A percentile compares a stretch with the other conserved stretches of the same genome.
Conservation (phyloP, 2,888 invertebrate species). For the Dichetophora obliterata region DNA sequence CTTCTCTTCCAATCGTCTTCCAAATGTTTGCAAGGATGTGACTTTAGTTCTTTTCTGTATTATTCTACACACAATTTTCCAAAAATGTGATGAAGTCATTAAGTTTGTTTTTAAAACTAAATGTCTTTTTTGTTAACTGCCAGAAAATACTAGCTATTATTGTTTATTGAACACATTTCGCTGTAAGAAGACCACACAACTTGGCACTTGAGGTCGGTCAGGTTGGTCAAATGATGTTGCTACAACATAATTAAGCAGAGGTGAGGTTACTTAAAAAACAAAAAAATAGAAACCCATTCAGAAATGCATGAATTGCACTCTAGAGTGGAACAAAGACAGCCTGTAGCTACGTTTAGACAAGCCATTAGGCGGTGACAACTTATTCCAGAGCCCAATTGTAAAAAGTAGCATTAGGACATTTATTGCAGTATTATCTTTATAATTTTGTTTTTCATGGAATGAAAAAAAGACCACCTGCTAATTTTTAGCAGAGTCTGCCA, state of each 20-base stretch:
- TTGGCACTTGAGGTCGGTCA: background rate
- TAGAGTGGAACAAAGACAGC: constrained; percentile 7
- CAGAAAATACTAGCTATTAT: background rate
- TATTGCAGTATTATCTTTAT: too few species aligned
- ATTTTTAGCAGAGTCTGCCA: too few species aligned
- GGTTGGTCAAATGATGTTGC: background rate
- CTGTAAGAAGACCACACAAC: constrained; percentile 4
- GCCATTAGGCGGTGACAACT: background rate
- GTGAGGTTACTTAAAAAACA: constrained; percentile 7
- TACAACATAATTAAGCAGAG: constrained; percentile 14
- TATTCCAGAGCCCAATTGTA: background rate
- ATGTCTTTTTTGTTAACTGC: background rate
- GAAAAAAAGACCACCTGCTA: too few species aligned
- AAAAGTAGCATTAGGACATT: too few species aligned
- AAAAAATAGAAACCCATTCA: background rate
- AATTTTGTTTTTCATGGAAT: too few species aligned
- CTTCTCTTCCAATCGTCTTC: too few species aligned
- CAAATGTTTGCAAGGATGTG: too few species aligned
- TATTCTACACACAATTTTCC: background rate
- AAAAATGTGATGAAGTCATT: background rate
- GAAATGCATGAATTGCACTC: background rate
- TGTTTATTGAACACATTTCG: background rate
- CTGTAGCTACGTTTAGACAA: background rate
- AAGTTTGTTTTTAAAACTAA: background rate
- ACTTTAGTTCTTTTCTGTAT: too few species aligned